These are phyloP conservation scores for Ochropacha duplaris DNA, from an alignment of 2,888 invertebrate genomes.

Conservation along the genomic window DNA sequence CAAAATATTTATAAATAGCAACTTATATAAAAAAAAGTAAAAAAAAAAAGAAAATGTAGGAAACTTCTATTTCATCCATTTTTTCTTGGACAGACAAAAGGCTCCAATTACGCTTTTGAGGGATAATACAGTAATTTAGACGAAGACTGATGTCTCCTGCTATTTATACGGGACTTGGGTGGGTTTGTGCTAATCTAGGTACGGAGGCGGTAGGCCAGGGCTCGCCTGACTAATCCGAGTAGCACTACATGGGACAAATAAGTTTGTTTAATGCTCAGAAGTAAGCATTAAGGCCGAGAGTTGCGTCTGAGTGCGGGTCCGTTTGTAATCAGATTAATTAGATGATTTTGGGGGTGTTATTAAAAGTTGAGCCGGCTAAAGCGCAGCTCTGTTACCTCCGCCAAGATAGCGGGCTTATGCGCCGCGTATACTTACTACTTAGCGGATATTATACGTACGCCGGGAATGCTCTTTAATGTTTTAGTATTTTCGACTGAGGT, in stretches of 20 bases:
- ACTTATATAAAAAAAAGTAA: background rate
- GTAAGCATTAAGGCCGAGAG: constrained; percentile 71
- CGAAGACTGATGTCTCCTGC: constrained; percentile 39
- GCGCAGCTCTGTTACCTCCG: constrained; percentile 69
- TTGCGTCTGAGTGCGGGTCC: constrained; percentile 63
- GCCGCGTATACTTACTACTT: constrained; percentile 70
- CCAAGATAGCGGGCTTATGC: constrained; percentile 77
- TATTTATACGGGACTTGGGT: constrained; percentile 41
- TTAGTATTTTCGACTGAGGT: constrained; percentile 82
- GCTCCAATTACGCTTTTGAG: background rate
- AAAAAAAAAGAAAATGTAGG: background rate
- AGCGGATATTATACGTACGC: constrained; percentile 77
- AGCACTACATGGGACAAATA: constrained; percentile 68
- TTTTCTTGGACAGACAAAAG: background rate
- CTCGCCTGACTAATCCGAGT: constrained; percentile 60
- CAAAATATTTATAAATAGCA: background rate
- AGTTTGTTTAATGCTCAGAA: constrained; percentile 71
- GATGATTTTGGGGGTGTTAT: constrained; percentile 79
- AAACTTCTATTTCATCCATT: background rate
- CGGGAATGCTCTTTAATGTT: constrained; percentile 79
- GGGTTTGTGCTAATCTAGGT: constrained; percentile 46
- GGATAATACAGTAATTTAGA: constrained; percentile 34
- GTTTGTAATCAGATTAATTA: constrained; percentile 80
- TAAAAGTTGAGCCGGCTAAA: constrained; percentile 80
- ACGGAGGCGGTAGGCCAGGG: constrained; percentile 39